Evolutionary conservation across 2,888 invertebrate genomes (phyloP).

Genomic region (Ommatoiulus sabulosus): DNA sequence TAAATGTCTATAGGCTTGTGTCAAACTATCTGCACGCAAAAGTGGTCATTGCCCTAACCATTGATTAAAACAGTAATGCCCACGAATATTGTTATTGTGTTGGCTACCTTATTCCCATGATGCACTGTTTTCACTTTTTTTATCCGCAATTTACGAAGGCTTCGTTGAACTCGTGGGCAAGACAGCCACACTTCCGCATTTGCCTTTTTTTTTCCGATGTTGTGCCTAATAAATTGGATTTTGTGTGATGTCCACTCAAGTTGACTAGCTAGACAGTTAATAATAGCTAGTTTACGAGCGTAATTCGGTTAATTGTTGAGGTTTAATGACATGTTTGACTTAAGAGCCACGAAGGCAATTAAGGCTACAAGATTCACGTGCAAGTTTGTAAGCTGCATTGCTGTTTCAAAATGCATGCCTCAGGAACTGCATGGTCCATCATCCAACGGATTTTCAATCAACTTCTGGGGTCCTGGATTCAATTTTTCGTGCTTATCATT

Average conservation of each 20-base stretch:
- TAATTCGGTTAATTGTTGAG: neutral
- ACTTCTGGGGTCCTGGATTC: too few species aligned
- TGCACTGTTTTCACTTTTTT: neutral
- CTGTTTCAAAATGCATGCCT: too few species aligned
- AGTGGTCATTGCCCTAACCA: conserved; percentile 23
- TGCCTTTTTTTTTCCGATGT: neutral
- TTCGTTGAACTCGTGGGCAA: neutral
- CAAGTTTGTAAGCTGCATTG: too few species aligned
- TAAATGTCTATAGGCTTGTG: neutral
- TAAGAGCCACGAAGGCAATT: too few species aligned
- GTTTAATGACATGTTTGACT: neutral
- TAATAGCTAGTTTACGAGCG: conserved; percentile 16
- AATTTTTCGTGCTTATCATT: too few species aligned
- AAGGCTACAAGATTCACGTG: too few species aligned
- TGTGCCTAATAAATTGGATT: neutral
- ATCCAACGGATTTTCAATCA: too few species aligned
- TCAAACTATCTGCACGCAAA: neutral
- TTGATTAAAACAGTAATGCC: neutral
- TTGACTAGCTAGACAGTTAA: neutral
- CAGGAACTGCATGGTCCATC: too few species aligned
- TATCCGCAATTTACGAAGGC: neutral
- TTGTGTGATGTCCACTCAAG: neutral
- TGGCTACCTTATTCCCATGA: neutral
- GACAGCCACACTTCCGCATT: neutral
- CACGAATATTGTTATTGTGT: neutral